phyloP scores from a whole-genome alignment of 1,140 invertebrate species.

The Polyergus mexicanus region DNA sequence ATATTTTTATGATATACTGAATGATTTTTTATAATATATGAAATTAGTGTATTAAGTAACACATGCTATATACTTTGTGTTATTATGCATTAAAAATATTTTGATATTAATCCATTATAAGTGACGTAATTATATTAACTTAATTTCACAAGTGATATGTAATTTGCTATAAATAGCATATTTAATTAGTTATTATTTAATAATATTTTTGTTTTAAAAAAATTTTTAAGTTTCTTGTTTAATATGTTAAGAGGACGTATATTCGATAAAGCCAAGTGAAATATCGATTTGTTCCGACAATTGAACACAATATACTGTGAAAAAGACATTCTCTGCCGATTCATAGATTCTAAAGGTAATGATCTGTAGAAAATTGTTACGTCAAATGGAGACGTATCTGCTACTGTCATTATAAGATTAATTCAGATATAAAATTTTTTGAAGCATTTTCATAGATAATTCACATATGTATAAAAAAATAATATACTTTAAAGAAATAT shows the following conservation, averaged over 20 bases:
- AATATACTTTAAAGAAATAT: neutral
- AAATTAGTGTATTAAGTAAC: neutral
- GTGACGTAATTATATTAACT: neutral
- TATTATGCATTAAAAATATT: neutral
- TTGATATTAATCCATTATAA: neutral
- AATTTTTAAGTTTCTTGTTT: neutral
- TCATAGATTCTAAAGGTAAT: conserved; percentile 55
- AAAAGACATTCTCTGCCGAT: conserved; percentile 49
- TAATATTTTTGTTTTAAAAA: neutral
- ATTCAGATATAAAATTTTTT: neutral
- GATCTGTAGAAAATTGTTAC: conserved; percentile 48
- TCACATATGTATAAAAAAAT: neutral
- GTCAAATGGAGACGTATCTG: conserved; percentile 12
- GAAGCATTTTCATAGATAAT: neutral
- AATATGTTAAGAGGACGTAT: conserved; percentile 9
- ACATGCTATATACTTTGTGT: too few species aligned
- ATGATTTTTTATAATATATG: neutral
- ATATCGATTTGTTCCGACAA: conserved; percentile 27
- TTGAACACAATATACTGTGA: conserved; percentile 25
- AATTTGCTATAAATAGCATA: neutral
- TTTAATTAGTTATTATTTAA: neutral
- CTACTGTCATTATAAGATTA: neutral
- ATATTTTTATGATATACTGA: neutral
- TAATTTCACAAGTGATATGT: neutral
- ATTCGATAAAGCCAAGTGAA: conserved; percentile 18